Conservation (phyloP, 2,113 vertebrate genomes). For the Entelurus aequoreus region DNA sequence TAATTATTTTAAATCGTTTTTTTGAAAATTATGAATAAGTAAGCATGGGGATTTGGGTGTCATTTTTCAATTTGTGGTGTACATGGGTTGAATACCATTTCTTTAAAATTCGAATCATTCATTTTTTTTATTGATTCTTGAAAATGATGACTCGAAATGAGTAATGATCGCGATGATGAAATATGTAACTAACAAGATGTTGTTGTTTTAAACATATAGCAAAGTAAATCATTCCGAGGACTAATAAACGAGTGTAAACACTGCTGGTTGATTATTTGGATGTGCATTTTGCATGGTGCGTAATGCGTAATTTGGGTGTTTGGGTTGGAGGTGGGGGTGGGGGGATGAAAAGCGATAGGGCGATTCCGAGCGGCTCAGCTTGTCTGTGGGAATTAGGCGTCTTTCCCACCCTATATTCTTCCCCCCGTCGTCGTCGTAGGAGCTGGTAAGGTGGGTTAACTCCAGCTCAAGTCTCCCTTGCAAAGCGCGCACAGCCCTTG, state of each 20-base stretch:
- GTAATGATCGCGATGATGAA: too few species aligned
- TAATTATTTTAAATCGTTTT: too few species aligned
- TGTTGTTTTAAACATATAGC: too few species aligned
- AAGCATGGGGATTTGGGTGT: too few species aligned
- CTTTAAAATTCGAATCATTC: too few species aligned
- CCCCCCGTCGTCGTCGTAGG: conserved; percentile 63
- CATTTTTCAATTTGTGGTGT: too few species aligned
- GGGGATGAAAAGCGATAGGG: conserved; percentile 34
- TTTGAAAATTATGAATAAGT: too few species aligned
- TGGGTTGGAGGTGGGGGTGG: conserved; percentile 4
- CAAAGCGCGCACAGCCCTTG: conserved; percentile 70
- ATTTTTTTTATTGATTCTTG: too few species aligned
- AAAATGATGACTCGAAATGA: too few species aligned
- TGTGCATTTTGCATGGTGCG: conserved; percentile 23
- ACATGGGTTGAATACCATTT: too few species aligned
- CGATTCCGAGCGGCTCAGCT: conserved; percentile 38
- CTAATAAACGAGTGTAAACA: conserved; percentile 12
- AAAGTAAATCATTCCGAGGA: conserved; percentile 26
- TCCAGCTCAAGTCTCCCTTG: conserved; percentile 79
- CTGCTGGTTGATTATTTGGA: conserved; percentile 20
- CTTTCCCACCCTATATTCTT: conserved; percentile 72
- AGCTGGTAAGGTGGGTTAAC: conserved; percentile 86
- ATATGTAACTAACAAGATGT: too few species aligned
- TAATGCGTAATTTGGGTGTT: conserved; percentile 55
- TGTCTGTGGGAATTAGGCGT: conserved; percentile 63